Conservation (phyloP, 2,113 vertebrate genomes). For the Falcunculus frontatus region DNA sequence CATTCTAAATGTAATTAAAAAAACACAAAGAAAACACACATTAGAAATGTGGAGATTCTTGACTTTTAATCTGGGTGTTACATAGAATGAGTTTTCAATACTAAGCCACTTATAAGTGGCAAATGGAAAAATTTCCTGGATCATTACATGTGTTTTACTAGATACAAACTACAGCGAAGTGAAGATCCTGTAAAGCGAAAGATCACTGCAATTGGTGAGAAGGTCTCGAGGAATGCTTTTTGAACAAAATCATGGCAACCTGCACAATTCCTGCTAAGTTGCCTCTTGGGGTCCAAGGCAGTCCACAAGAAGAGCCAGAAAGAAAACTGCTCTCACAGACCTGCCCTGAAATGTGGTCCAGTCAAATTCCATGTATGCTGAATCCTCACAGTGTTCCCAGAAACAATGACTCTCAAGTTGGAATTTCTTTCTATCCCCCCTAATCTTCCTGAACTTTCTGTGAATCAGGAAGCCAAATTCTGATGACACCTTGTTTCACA, state of each 20-base stretch:
- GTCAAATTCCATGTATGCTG: neutral
- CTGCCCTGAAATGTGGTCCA: neutral
- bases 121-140: neutral
- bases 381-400: neutral
- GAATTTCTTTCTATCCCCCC: neutral
- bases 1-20: neutral
- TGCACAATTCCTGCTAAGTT: neutral
- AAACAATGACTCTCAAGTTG: neutral
- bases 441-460: neutral
- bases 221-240: neutral
- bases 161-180: neutral
- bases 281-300: neutral
- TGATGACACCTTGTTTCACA: neutral
- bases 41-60: neutral
- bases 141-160: neutral
- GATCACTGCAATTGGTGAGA: neutral
- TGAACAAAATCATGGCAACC: fast-evolving
- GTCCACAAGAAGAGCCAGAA: neutral
- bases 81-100: neutral
- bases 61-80: neutral
- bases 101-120: neutral
- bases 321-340: neutral
- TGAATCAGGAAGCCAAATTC: neutral
- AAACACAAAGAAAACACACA: neutral
- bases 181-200: neutral